Evolutionary conservation across 2,888 invertebrate genomes (phyloP), one percentile per base, ranked within the genome.

Genomic region (Clusia tigrina): DNA sequence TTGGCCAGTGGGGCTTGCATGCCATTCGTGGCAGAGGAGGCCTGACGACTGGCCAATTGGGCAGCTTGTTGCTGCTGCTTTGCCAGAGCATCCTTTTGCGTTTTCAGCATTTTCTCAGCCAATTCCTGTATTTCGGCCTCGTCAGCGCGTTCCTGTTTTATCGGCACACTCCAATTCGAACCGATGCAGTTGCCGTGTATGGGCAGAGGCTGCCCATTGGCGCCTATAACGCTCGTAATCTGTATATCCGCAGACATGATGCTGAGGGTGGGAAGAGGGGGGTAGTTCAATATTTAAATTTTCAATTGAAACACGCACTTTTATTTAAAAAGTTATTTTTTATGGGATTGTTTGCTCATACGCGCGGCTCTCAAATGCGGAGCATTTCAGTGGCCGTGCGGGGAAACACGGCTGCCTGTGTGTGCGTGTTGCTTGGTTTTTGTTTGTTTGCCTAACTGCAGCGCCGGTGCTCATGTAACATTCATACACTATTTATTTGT

Each of bases 21-120:
- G 20, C 67, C 63, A 24, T 62, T 63, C 3, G 55, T 52, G 20
- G 54, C 67, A 2, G 52, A 60, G 22, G 71, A 71, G 1, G 69
- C 70, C 20, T 78, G 80, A 0, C 80, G 74, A 24, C 69, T 74
- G 17, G 81, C 80, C 32, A 78, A 69, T 51, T 82, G 82, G 2
- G 80, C 81, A 2, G 82, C 80, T 67, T 79, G 78, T 60, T 74
- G 76, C 67, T 82, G 79, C 69, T 71, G 81, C 72, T 79, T 79
- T 6, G 78, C 79, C 57, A 87, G 85, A 66, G 88, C 88, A 72
- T 89, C 89, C 83, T 91, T 91, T 82, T 93, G 90, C 64, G 91
- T 90, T 85, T 94, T 93, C 84, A 91, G 89, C 89, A 95, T 91
- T 85, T 93, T 93, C 76, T 92, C 91, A 71, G 94, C 94, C 85